Evolutionary conservation across 2,113 vertebrate species (phyloP), one percentile per base, ranked within the genome.

Genomic region (Macaca fascicularis): DNA sequence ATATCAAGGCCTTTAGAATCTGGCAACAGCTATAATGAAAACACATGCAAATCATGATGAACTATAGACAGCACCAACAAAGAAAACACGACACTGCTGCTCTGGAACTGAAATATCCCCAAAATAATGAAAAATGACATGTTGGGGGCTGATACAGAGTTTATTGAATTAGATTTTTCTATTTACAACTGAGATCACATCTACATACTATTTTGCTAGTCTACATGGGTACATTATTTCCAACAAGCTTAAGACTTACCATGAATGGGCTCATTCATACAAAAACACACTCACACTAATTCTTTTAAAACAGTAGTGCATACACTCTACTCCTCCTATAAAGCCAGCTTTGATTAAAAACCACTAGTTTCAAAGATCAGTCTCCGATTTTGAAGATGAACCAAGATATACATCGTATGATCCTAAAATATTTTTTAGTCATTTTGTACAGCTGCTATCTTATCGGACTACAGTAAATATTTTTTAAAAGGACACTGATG

Each of bases 181-280:
- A 99, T 99, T 99, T 99, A 99, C 99, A 99, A 99, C 98, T 98
- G 97, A 99, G 98, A 98, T 98, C 98, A 98, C 98, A 98, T 98
- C 98, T 98, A 99, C 98, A 97, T 94, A 98, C 97, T 98, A 98
- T 97, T 93, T 96, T 76, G 96, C 98, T 98, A 98, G 98, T 98
- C 98, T 98, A 98, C 98, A 96, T 85, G 97, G 98, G 98, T 98
- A 99, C 98, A 98, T 98, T 93, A 98, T 98, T 98, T 98, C 98
- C 98, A 99, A 98, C 40, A 97, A 98, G 89, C 83, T 98, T 87
- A 98, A 98, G 96, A 98, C 97, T 98, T 98, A 99, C 50, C 94
- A 97, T 97, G 98, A 97, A 98, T 98, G 97, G 98, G 95, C 96
- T 98, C 98, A 99, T 98, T 98, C 98, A 98, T 97, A 98, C 98